Percentiles rank a stretch among this genome's conserved stretches.
phyloP scores from a whole-genome alignment of 1,140 invertebrate species.

The Orius laevigatus region DNA sequence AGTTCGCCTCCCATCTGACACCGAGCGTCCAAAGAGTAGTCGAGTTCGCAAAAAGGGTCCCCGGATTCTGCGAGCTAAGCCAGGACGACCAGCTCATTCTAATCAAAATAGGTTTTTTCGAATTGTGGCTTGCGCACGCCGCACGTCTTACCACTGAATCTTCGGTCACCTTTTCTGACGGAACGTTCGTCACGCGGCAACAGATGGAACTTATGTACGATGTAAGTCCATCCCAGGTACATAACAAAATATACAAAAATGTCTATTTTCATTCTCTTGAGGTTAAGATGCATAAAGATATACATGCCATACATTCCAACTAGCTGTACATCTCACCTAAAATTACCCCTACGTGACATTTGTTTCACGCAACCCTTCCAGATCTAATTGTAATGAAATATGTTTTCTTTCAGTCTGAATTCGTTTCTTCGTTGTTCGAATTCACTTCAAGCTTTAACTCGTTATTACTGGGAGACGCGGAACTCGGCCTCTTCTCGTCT shows the following conservation, averaged over 20 bases:
- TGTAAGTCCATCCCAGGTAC: slow-evolving; percentile 41
- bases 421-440: slow-evolving; percentile 54
- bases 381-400: too few relatives aligned
- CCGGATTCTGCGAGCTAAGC: slow-evolving; percentile 66
- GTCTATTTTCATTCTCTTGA: too few relatives aligned
- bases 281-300: too few relatives aligned
- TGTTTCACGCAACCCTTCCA: too few relatives aligned
- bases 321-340: too few relatives aligned
- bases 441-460: slow-evolving; percentile 65
- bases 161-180: slow-evolving; percentile 82
- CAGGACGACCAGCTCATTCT: slow-evolving; percentile 89
- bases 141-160: slow-evolving; percentile 64
- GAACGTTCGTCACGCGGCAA: slow-evolving; percentile 64
- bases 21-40: slow-evolving; percentile 81
- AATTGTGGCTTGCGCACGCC: slow-evolving; percentile 84
- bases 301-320: too few relatives aligned
- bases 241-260: too few relatives aligned
- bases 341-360: too few relatives aligned
- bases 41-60: slow-evolving; percentile 83
- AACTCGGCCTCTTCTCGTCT: slow-evolving; percentile 77
- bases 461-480: slow-evolving; percentile 69
- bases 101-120: slow-evolving; percentile 91
- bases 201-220: slow-evolving; percentile 88
- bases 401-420: slow-evolving; percentile 31
- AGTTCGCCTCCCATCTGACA: slow-evolving; percentile 58